Evolutionary conservation across 2,888 invertebrate genomes (phyloP).

Genomic region (Electrophaes corylata): DNA sequence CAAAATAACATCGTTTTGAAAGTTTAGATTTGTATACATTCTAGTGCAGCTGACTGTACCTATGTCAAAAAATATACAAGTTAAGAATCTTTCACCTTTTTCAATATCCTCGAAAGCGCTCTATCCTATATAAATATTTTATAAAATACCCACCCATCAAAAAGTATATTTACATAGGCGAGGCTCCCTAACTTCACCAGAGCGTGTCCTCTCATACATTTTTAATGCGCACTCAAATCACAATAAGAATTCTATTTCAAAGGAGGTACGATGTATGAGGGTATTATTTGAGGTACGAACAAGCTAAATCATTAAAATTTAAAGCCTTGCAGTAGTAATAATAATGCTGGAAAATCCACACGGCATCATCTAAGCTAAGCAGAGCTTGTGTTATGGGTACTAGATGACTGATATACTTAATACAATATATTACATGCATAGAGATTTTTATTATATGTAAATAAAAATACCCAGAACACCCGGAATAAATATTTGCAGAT

Average conservation of each 20-base stretch:
- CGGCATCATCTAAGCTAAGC: too few species aligned
- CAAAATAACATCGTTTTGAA: too few species aligned
- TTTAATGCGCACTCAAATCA: slow-evolving; percentile 72
- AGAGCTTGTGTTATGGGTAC: too few species aligned
- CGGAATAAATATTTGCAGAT: too few species aligned
- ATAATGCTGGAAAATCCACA: too few species aligned
- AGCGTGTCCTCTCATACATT: slow-evolving; percentile 66
- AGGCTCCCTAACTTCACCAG: slow-evolving; percentile 41
- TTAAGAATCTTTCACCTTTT: slow-evolving; percentile 29
- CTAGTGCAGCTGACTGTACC: not conserved
- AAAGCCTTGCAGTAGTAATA: not conserved
- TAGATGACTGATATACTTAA: too few species aligned
- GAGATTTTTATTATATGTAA: too few species aligned
- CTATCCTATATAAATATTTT: slow-evolving; percentile 32
- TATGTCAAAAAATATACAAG: not conserved
- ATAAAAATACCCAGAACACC: too few species aligned
- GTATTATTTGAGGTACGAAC: slow-evolving; percentile 18
- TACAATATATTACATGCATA: too few species aligned
- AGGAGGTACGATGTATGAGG: slow-evolving; percentile 54
- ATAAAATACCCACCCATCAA: slow-evolving; percentile 36
- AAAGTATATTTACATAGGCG: slow-evolving; percentile 41
- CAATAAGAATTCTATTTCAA: slow-evolving; percentile 68
- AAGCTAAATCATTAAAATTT: not conserved
- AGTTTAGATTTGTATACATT: too few species aligned
- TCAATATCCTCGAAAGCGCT: slow-evolving; percentile 40